Percentiles rank a stretch among this genome's conserved stretches.
These are phyloP conservation scores for Gavia stellata DNA, from an alignment of 2,113 vertebrate genomes.

Conservation along the genomic window DNA sequence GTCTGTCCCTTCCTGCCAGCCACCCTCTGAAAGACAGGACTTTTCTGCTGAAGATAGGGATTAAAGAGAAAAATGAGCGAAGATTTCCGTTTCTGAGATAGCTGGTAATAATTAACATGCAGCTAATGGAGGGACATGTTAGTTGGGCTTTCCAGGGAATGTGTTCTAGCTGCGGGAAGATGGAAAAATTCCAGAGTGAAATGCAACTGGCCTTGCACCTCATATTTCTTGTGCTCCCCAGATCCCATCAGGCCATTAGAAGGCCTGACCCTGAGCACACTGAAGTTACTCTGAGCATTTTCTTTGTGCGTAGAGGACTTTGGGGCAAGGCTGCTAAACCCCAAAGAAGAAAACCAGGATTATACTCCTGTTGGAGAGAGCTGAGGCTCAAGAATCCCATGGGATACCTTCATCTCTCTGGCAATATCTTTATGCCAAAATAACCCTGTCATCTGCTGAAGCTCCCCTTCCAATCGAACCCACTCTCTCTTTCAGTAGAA, in stretches of 20 bases:
- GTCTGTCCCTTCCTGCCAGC: not conserved
- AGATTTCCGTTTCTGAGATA: constrained; percentile 45
- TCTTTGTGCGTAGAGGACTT: not conserved
- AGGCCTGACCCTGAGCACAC: not conserved
- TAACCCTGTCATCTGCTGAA: not conserved
- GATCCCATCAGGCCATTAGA: constrained; percentile 36
- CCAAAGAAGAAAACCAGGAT: not conserved
- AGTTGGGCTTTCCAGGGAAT: constrained; percentile 27
- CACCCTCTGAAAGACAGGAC: not conserved
- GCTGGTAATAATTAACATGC: constrained; percentile 53
- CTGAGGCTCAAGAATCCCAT: not conserved
- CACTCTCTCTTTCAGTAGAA: not conserved
- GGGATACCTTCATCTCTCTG: not conserved
- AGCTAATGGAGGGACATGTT: constrained; percentile 30
- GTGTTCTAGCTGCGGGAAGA: constrained; percentile 21
- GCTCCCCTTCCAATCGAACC: not conserved
- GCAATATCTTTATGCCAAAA: not conserved
- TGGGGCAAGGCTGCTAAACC: not conserved
- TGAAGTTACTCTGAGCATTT: not conserved
- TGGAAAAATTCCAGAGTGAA: constrained; percentile 50
- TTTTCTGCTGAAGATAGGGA: constrained; percentile 4
- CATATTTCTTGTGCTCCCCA: constrained; percentile 45
- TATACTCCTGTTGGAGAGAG: not conserved
- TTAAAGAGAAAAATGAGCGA: constrained; percentile 43
- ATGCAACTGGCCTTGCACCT: constrained; percentile 50